Conservation (phyloP, 2,797 vertebrate genomes). For the Sarcoramphus papa region DNA sequence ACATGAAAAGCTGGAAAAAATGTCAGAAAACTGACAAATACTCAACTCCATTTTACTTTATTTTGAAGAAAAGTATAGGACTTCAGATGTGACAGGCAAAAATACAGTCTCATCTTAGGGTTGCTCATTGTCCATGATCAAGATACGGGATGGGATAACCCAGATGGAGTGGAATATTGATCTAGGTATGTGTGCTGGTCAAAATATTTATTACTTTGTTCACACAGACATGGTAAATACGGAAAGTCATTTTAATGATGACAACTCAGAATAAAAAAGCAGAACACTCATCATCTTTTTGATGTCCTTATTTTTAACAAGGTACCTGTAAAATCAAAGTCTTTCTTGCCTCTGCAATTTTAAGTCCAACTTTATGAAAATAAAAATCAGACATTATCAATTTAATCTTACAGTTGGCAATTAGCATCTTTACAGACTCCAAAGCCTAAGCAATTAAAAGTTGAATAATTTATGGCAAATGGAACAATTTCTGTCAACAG, state of each 20-base stretch:
- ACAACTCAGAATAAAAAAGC: neutral
- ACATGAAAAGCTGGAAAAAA: neutral
- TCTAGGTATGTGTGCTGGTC: neutral
- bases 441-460: constrained; percentile 46
- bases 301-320: neutral
- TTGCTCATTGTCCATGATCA: neutral
- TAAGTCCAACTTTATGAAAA: neutral
- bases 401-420: neutral
- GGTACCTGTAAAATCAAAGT: neutral
- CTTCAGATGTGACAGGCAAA: neutral
- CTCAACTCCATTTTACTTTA: neutral
- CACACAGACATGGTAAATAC: neutral
- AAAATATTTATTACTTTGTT: neutral
- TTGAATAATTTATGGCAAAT: constrained; percentile 54
- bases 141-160: neutral
- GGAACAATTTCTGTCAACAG: constrained; percentile 24
- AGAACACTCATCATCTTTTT: neutral
- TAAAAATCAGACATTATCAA: neutral
- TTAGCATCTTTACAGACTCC: constrained; percentile 36
- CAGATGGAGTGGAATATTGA: neutral
- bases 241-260: neutral
- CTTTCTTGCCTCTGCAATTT: neutral
- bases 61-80: neutral
- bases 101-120: neutral
- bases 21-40: neutral